phyloP scores from a whole-genome alignment of 2,113 vertebrate species.

The Speoplatyrhinus poulsoni region DNA sequence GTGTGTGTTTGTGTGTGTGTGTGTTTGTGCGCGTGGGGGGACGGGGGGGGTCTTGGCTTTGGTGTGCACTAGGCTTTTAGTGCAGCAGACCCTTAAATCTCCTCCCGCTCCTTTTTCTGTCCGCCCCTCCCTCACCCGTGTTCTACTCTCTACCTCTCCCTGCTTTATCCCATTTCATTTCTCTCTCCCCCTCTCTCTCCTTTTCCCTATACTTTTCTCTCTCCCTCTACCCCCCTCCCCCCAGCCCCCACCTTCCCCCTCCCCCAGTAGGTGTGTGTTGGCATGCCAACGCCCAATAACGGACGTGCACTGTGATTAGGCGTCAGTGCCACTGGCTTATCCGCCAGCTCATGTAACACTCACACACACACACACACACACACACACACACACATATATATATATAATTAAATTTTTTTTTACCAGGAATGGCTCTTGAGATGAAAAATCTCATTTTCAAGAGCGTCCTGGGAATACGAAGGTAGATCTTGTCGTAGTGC shows the following conservation, averaged over 20 bases:
- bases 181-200: neutral
- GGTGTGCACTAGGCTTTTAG: constrained; percentile 64
- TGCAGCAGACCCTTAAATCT: constrained; percentile 68
- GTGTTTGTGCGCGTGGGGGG: constrained; percentile 44
- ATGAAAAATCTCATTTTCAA: no score
- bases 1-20: constrained; percentile 3
- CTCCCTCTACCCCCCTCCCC: neutral
- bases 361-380: neutral
- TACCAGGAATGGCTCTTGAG: neutral
- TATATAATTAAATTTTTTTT: neutral
- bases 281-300: no score
- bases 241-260: neutral
- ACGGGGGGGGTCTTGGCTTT: constrained; percentile 44
- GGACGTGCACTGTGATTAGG: no score
- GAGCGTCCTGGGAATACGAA: no score
- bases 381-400: neutral
- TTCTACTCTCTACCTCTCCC: no score
- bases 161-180: no score
- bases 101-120: constrained; percentile 7
- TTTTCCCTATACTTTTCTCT: no score
- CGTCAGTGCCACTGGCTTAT: no score
- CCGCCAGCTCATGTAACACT: neutral
- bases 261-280: no score
- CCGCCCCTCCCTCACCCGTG: no score
- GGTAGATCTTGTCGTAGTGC: no score